Conservation (phyloP, 2,113 vertebrate genomes). For the Heliornis fulica region DNA sequence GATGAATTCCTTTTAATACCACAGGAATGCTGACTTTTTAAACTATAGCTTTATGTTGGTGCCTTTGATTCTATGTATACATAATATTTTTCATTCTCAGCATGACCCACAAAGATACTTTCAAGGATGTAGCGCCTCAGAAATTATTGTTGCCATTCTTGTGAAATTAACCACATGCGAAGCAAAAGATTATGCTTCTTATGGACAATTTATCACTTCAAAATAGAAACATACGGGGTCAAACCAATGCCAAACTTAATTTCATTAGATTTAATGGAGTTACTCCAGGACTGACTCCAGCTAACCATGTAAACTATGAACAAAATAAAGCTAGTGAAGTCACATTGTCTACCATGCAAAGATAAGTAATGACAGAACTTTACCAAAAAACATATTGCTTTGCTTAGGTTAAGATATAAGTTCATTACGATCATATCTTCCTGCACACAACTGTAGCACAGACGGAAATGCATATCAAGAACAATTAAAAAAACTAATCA, state of each 20-base stretch:
- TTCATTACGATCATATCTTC: neutral
- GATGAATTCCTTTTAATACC: constrained; percentile 21
- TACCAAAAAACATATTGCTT: neutral
- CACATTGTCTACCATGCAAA: neutral
- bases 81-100: constrained; percentile 20
- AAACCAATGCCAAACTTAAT: neutral
- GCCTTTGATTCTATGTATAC: neutral
- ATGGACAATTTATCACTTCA: constrained; percentile 13
- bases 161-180: constrained; percentile 7
- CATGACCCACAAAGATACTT: neutral
- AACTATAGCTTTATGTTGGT: neutral
- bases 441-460: neutral
- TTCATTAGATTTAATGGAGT: neutral
- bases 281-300: neutral
- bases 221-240: neutral
- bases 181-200: neutral
- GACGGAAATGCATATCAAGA: neutral
- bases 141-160: neutral
- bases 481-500: neutral
- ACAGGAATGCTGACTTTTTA: constrained; percentile 26
- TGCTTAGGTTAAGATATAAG: neutral
- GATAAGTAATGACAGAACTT: neutral
- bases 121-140: neutral
- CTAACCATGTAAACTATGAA: neutral
- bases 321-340: neutral